Base-by-base conservation (phyloP, 2,113 vertebrate genomes). In the Pygathrix nemaeus region DNA sequence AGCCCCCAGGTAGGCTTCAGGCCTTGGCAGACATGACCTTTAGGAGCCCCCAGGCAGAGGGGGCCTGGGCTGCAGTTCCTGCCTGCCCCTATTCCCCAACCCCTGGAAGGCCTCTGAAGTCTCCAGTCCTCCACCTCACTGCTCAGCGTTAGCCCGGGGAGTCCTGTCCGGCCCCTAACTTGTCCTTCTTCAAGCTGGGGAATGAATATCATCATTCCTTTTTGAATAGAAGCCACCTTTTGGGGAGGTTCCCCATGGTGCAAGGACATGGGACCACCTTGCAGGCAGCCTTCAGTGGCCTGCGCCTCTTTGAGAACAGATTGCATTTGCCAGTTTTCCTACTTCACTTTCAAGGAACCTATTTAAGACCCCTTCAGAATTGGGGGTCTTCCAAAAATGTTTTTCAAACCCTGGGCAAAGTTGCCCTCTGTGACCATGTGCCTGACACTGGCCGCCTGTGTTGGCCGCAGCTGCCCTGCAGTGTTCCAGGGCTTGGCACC, bases 191-290 rank as follows among this genome's bases (percentile, higher is more conserved):
- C 35, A 55, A 73, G 52, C 66, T 8, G 5, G 40, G 23, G 17
- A 2, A 45, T 45, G 2, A n/a, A 32, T 6, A 2, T 23, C 23
- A 8, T 18, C 12, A 3, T 72, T 81, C 32, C 52, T 30, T 83
- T 43, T 45, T 13, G 55, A 75, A 25, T 21, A 25, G 55, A 75
- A 38, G 5, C 55, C 5, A 2, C 35, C 35, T 57, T 40, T 45
- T 27, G 0, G 30, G 32, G 20, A 3, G 3, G 13, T 35, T 45
- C 32, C 0, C 9, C 14, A 5, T 0, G 3, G 38, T 38, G 50
- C 38, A 0, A 30, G 50, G 75, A 38, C 59, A 16, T 2, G 9
- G 40, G 75, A 17, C 5, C 12, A 35, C 25, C 0, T 32, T 6
- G 57, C 55, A n/a, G n/a, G 16, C 57, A 66, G 79, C 40, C 90